Conservation (phyloP, 1,140 invertebrate species). For the Callitettix versicolor region DNA sequence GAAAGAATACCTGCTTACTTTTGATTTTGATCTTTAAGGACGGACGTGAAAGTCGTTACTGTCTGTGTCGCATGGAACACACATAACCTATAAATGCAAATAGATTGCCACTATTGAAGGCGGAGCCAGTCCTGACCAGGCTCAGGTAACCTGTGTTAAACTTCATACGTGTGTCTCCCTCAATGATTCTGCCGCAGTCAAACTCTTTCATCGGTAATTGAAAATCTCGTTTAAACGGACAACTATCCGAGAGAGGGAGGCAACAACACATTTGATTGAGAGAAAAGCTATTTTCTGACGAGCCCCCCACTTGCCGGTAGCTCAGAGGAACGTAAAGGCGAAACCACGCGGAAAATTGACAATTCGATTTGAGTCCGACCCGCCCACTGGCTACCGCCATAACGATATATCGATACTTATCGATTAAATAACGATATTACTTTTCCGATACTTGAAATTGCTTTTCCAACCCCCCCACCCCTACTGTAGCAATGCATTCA, state of each 20-base stretch:
- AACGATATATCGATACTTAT: slow-evolving; percentile 3
- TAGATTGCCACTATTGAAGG: no score
- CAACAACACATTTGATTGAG: not conserved
- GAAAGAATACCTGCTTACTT: no score
- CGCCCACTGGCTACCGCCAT: not conserved
- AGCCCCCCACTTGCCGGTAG: not conserved
- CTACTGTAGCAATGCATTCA: not conserved
- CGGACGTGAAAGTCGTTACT: no score
- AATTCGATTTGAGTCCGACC: slow-evolving; percentile 2
- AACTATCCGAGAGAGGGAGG: not conserved
- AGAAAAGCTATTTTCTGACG: not conserved
- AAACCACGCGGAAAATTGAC: slow-evolving; percentile 9
- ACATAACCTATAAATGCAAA: no score
- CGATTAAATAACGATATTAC: slow-evolving; percentile 9
- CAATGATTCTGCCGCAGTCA: no score
- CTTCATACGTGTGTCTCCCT: no score
- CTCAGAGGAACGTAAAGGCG: not conserved
- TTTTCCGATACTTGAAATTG: slow-evolving; percentile 9
- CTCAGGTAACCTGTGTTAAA: no score
- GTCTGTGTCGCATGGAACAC: no score
- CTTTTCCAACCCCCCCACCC: not conserved
- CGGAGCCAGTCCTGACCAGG: no score
- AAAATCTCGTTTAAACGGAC: no score
- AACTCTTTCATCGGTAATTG: no score
- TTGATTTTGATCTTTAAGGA: no score